phyloP scores from a whole-genome alignment of 2,888 invertebrate species.

The Spodoptera picta region DNA sequence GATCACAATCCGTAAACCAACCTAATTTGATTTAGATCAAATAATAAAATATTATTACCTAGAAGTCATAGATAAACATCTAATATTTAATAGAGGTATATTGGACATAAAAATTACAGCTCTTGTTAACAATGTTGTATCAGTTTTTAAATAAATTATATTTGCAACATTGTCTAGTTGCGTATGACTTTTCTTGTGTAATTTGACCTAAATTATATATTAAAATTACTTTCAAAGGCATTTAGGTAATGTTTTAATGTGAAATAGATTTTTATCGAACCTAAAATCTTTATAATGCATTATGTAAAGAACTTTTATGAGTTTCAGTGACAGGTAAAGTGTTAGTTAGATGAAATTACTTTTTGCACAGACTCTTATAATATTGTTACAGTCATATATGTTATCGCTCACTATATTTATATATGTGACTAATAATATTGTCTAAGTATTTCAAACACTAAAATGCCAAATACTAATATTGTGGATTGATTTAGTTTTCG shows the following conservation, averaged over 20 bases:
- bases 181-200: conserved; percentile 32
- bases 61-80: conserved; percentile 56
- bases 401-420: too few relatives aligned
- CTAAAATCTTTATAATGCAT: conserved; percentile 4
- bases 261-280: conserved; percentile 34
- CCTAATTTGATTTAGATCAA: conserved; percentile 45
- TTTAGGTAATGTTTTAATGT: conserved; percentile 38
- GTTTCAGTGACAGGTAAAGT: too few relatives aligned
- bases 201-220: conserved; percentile 44
- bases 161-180: conserved; percentile 15
- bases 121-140: conserved; percentile 41
- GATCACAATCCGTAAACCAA: conserved; percentile 32
- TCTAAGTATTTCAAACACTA: too few relatives aligned
- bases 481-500: too few relatives aligned
- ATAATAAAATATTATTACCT: conserved; percentile 36
- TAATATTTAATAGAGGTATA: conserved; percentile 44
- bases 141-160: conserved; percentile 44
- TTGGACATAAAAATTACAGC: conserved; percentile 50
- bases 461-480: too few relatives aligned
- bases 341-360: too few relatives aligned
- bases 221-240: conserved; percentile 28
- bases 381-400: too few relatives aligned
- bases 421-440: too few relatives aligned
- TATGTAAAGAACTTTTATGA: background rate
- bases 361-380: too few relatives aligned